Conservation (phyloP, 2,113 vertebrate genomes). For the Tragelaphus strepsiceros region DNA sequence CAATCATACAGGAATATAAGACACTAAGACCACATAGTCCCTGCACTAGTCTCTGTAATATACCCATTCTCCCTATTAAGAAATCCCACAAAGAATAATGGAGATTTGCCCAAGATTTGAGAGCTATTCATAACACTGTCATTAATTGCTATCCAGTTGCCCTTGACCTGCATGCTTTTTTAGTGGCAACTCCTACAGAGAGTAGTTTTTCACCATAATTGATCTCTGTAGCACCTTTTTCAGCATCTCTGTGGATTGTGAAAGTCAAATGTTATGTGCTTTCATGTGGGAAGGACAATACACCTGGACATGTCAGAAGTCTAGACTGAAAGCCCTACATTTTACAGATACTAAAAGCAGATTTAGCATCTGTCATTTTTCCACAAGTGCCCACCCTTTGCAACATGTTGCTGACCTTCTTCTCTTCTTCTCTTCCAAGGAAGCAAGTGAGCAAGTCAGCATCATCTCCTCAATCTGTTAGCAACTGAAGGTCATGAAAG, state of each 20-base stretch:
- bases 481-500: neutral
- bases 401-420: neutral
- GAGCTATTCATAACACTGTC: neutral
- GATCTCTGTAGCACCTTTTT: neutral
- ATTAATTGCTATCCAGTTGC: neutral
- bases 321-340: neutral
- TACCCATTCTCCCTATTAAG: neutral
- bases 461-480: neutral
- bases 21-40: neutral
- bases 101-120: neutral
- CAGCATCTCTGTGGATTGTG: neutral
- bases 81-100: neutral
- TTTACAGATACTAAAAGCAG: neutral
- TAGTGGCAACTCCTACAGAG: neutral
- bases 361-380: neutral
- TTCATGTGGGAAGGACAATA: neutral
- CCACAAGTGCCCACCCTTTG: too few species aligned
- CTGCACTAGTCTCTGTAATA: neutral
- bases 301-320: neutral
- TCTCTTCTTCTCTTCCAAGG: neutral
- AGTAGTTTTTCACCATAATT: neutral
- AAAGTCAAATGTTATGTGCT: neutral
- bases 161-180: too few species aligned
- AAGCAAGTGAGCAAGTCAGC: neutral
- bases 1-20: neutral